Conservation (phyloP, 1,140 invertebrate genomes). For the Pomacea maculata region DNA sequence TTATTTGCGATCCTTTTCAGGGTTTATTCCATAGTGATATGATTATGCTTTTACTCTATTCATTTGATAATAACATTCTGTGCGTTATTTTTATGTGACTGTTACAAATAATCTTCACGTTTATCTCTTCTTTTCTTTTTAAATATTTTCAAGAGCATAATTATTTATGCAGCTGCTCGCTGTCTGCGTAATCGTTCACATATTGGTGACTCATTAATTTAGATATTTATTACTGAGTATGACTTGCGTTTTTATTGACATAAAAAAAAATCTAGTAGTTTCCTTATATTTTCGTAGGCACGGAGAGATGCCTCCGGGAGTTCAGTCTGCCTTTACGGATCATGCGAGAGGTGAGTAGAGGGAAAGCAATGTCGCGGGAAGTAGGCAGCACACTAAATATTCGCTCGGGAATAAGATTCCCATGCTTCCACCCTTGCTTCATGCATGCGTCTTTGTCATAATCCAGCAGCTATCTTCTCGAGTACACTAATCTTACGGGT, state of each 20-base stretch:
- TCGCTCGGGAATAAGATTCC: not conserved
- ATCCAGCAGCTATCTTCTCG: too few relatives aligned
- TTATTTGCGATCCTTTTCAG: too few relatives aligned
- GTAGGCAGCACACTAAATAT: not conserved
- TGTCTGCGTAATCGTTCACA: too few relatives aligned
- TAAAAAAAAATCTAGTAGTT: not conserved
- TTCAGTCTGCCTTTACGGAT: slow-evolving; percentile 41
- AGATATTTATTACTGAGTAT: too few relatives aligned
- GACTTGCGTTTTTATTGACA: not conserved
- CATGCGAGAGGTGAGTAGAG: slow-evolving; percentile 35
- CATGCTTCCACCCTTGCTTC: not conserved
- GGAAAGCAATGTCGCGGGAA: not conserved
- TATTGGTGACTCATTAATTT: too few relatives aligned
- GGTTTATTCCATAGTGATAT: not conserved
- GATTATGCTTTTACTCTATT: not conserved
- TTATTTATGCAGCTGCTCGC: too few relatives aligned
- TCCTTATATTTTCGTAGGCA: slow-evolving; percentile 38
- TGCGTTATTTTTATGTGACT: not conserved
- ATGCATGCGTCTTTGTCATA: not conserved
- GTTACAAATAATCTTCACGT: too few relatives aligned
- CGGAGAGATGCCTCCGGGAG: slow-evolving; percentile 57
- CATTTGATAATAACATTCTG: not conserved
- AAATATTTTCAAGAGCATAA: too few relatives aligned
- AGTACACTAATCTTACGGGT: too few relatives aligned
- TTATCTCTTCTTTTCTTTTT: too few relatives aligned